Conservation (phyloP, 2,888 invertebrate species). For the Helicoverpa assulta region DNA sequence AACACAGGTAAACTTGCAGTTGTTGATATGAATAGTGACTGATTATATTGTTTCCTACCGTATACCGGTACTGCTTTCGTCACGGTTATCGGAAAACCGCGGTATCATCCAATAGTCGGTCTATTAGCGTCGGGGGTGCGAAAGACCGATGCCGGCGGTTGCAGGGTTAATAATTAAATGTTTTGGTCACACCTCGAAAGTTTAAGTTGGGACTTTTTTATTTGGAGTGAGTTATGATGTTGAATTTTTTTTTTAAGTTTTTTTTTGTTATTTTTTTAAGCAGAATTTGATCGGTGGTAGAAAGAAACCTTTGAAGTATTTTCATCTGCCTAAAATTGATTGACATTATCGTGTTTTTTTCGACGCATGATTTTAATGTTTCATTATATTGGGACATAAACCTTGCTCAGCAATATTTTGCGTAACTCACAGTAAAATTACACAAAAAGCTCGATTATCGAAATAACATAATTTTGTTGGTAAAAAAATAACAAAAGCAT, state of each 20-base stretch:
- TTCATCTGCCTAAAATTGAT: no score
- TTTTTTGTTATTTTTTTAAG: no score
- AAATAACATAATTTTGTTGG: background rate
- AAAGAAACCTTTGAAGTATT: background rate
- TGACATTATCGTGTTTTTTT: no score
- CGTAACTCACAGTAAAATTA: background rate
- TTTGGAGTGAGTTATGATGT: slow-evolving; percentile 50
- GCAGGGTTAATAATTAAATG: slow-evolving; percentile 75
- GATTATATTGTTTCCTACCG: slow-evolving; percentile 88
- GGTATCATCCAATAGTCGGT: slow-evolving; percentile 83
- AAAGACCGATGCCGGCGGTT: slow-evolving; percentile 78
- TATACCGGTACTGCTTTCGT: slow-evolving; percentile 76
- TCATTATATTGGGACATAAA: no score
- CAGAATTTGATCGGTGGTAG: background rate
- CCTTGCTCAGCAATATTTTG: background rate
- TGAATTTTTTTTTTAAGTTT: slow-evolving; percentile 12
- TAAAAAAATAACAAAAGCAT: background rate
- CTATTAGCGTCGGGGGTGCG: slow-evolving; percentile 81
- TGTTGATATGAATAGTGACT: slow-evolving; percentile 83
- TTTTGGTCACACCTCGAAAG: slow-evolving; percentile 64
- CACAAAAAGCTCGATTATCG: background rate
- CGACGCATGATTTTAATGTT: no score
- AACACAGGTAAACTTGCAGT: slow-evolving; percentile 72
- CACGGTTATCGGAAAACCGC: slow-evolving; percentile 87
- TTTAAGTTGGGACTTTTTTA: slow-evolving; percentile 45